Evolutionary conservation across 1,140 invertebrate genomes (phyloP), one percentile per base, ranked within the genome.

Genomic region (Diachasma alloeum): DNA sequence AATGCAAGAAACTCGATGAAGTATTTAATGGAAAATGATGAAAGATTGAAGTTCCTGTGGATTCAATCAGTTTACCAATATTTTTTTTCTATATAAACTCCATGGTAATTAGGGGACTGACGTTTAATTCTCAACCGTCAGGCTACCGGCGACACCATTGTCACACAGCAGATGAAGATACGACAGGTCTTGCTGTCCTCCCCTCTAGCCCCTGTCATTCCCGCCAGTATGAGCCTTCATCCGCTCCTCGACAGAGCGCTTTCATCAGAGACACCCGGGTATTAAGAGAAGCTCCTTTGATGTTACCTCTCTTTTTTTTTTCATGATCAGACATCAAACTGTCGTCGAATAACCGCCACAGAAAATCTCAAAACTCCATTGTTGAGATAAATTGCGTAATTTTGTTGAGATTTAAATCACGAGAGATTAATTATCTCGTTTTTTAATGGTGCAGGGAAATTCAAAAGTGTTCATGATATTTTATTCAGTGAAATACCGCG

Each of bases 141-240:
- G 66, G n/a, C 70, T 74, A 78, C 75, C 76, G 76, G 72, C 76
- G 78, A 67, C 76, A 67, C 72, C 68, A 79, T 79, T 79, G 78
- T 79, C 63, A 31, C 78, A 72, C 36, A 67, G 66, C 36, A 67
- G 66, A 48, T 75, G 68, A 67, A 71, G 75, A 77, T 74, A 74
- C 75, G 67, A 53, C 77, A 39, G 59, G 11, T 31, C 67, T 19
- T 56, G 22, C 59, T 63, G 11, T 26, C 19, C 24, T 26, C 24
- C 22, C 59, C 11, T 26, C 19, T 15, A 4, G 26, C 59, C 24
- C 24, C 24, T 4, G 9, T 10, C 59, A 63, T 24, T 19, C 48
- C 15, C 19, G 4, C 19, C 24, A 26, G 19, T 22, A 63, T 24
- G 8, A 63, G 59, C 48, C 48, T 56, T 56, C 48, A 56, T 56